Percentiles rank a stretch among this genome's conserved stretches.
Evolutionary conservation across 2,888 invertebrate species (phyloP).

Genomic region (Candidula unifasciata): DNA sequence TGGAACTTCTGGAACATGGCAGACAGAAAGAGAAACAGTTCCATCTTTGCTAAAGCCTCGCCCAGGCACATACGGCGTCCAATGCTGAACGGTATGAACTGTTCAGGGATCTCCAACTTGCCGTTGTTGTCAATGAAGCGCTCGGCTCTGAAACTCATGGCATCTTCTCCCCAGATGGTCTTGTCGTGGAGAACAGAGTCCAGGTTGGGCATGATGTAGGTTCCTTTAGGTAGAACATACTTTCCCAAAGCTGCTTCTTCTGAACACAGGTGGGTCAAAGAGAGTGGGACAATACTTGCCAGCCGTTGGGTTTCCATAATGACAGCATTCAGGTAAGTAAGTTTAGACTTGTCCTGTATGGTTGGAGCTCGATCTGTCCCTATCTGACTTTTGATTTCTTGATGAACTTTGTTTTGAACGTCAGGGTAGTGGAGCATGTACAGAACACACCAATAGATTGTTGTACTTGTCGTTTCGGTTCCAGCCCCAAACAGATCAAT

Average conservation of each 20-base stretch:
- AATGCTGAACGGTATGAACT: too few relatives aligned
- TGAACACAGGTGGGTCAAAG: neutral
- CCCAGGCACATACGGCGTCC: neutral
- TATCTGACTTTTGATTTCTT: constrained; percentile 54
- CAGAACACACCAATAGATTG: constrained; percentile 89
- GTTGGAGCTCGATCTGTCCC: too few relatives aligned
- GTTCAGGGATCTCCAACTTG: neutral
- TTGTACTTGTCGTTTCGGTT: constrained; percentile 82
- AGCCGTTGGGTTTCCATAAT: too few relatives aligned
- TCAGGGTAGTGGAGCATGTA: constrained; percentile 87
- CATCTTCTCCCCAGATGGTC: too few relatives aligned
- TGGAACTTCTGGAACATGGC: neutral
- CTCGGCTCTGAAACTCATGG: neutral
- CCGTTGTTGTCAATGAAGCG: neutral
- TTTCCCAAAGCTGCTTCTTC: neutral
- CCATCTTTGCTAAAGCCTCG: neutral
- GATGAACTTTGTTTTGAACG: neutral
- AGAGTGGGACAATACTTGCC: neutral
- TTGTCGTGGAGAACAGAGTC: neutral
- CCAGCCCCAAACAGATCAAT: too few relatives aligned
- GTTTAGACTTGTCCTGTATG: too few relatives aligned
- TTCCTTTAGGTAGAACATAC: neutral
- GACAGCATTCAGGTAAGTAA: too few relatives aligned
- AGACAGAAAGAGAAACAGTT: too few relatives aligned
- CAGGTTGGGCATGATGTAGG: neutral